phyloP scores from a whole-genome alignment of 2,888 invertebrate genomes.

The Synergus gifuensis region DNA sequence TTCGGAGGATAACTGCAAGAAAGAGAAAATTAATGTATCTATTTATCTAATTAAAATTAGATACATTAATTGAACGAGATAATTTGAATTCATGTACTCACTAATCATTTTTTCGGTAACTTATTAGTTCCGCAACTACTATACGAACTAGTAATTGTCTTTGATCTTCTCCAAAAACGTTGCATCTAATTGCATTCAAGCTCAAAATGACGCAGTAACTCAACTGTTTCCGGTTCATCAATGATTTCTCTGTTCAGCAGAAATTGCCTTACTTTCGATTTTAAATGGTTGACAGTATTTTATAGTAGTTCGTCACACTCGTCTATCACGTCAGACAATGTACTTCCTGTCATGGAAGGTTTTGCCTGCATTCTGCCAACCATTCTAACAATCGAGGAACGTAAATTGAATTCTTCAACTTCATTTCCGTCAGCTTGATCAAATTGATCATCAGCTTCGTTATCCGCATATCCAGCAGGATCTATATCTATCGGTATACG shows the following conservation, averaged over 20 bases:
- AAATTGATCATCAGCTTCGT: not conserved
- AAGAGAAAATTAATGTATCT: too few species aligned
- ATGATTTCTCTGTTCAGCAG: not conserved
- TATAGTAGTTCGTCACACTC: slow-evolving; percentile 42
- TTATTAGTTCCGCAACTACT: slow-evolving; percentile 40
- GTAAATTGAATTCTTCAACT: slow-evolving; percentile 26
- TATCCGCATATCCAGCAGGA: not conserved
- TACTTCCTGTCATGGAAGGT: slow-evolving; percentile 48
- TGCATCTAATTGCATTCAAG: slow-evolving; percentile 23
- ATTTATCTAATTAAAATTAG: too few species aligned
- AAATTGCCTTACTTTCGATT: not conserved
- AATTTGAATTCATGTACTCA: not conserved
- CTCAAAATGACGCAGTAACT: slow-evolving; percentile 34
- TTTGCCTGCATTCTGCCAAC: slow-evolving; percentile 47
- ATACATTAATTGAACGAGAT: not conserved
- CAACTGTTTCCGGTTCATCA: slow-evolving; percentile 5
- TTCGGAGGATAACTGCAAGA: slow-evolving; percentile 5
- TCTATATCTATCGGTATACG: not conserved
- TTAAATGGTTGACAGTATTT: not conserved
- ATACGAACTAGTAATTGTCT: slow-evolving; percentile 41
- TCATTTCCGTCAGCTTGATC: not conserved
- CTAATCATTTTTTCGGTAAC: slow-evolving; percentile 8
- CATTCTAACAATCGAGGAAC: slow-evolving; percentile 41
- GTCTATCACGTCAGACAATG: slow-evolving; percentile 40
- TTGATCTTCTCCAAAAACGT: slow-evolving; percentile 38